A percentile compares a stretch with the other conserved stretches of the same genome.
Evolutionary conservation across 2,888 invertebrate species (phyloP).

Genomic region (Cataglyphis albicans): DNA sequence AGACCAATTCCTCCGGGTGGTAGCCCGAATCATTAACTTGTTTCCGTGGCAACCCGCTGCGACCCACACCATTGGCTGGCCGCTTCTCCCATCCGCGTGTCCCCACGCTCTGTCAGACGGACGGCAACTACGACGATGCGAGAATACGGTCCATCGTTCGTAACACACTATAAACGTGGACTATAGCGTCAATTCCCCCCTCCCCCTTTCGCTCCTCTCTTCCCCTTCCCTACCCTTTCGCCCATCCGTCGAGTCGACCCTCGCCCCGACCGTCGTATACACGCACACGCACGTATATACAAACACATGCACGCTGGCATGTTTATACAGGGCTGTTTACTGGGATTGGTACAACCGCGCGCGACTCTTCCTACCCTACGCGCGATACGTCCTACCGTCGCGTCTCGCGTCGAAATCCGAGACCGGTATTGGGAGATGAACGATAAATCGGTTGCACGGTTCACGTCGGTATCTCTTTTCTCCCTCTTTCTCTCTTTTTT

Average conservation of each 20-base stretch:
- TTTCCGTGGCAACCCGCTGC: slow-evolving; percentile 85
- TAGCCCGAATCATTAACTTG: slow-evolving; percentile 86
- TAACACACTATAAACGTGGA: slow-evolving; percentile 47
- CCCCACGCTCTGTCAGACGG: slow-evolving; percentile 71
- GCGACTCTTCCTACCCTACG: slow-evolving; percentile 73
- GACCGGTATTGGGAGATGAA: slow-evolving; percentile 71
- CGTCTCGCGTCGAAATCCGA: slow-evolving; percentile 71
- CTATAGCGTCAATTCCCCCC: slow-evolving; percentile 60
- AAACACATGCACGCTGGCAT: neutral
- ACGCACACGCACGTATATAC: neutral
- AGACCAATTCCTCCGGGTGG: slow-evolving; percentile 84
- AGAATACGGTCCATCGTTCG: slow-evolving; percentile 56
- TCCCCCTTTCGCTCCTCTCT: slow-evolving; percentile 12
- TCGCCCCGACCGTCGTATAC: slow-evolving; percentile 3
- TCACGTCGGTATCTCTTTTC: slow-evolving; percentile 11
- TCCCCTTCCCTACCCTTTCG: slow-evolving; percentile 1
- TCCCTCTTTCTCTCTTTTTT: neutral
- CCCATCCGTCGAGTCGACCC: slow-evolving; percentile 35
- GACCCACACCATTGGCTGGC: slow-evolving; percentile 83
- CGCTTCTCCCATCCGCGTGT: slow-evolving; percentile 74
- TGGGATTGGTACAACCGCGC: slow-evolving; percentile 73
- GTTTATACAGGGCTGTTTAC: slow-evolving; percentile 64
- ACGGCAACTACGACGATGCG: slow-evolving; percentile 69
- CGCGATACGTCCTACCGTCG: slow-evolving; percentile 69
- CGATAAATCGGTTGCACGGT: slow-evolving; percentile 66